Evolutionary conservation across 2,113 vertebrate genomes (phyloP).

Genomic region (Narcine bancroftii): DNA sequence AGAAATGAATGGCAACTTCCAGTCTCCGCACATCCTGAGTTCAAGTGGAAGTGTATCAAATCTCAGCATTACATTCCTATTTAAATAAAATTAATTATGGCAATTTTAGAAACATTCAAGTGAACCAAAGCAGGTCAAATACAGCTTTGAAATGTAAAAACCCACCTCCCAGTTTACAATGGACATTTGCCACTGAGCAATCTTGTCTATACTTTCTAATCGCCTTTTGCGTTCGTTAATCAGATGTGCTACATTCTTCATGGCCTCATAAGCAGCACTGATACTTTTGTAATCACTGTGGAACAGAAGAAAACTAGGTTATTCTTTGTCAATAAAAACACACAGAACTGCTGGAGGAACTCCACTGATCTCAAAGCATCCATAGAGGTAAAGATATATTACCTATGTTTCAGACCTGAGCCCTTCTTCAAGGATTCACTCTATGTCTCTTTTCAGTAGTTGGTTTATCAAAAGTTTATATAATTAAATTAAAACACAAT

Average conservation of each 20-base stretch:
- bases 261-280: conserved; percentile 79
- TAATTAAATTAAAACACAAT: neutral
- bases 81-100: neutral
- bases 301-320: conserved; percentile 34
- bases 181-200: conserved; percentile 91
- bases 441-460: neutral
- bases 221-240: conserved; percentile 93
- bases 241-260: conserved; percentile 92
- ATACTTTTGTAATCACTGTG: conserved; percentile 77
- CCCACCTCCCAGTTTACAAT: conserved; percentile 92
- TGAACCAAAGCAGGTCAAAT: neutral
- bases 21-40: too few species aligned
- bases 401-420: too few species aligned
- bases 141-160: neutral
- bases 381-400: too few species aligned
- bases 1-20: too few species aligned
- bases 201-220: conserved; percentile 88
- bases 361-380: too few species aligned
- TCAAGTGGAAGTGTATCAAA: neutral
- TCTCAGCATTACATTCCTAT: neutral
- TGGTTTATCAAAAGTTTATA: neutral
- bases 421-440: too few species aligned
- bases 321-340: neutral
- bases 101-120: neutral
- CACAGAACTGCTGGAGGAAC: too few species aligned